Evolutionary conservation across 2,888 invertebrate species (phyloP).

Genomic region (Eurois occulta): DNA sequence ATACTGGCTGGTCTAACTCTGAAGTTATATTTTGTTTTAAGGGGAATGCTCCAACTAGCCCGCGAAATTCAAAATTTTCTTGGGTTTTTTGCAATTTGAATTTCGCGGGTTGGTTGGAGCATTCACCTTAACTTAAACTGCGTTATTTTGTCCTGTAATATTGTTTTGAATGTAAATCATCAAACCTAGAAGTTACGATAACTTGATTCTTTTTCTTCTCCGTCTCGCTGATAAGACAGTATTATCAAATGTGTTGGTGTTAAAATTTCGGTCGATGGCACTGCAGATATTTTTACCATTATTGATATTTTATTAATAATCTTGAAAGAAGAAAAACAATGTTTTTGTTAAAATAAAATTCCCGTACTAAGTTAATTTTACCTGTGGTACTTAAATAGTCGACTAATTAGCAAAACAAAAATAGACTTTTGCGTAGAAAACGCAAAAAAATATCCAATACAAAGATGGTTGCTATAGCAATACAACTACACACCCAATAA

Average conservation of each 20-base stretch:
- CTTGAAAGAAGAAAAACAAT: not conserved
- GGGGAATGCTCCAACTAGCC: too few species aligned
- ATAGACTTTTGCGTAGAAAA: not conserved
- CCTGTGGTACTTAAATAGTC: not conserved
- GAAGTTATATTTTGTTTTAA: not conserved
- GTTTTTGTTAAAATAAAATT: not conserved
- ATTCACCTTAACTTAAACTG: not conserved
- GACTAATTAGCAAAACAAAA: not conserved
- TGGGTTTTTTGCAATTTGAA: too few species aligned
- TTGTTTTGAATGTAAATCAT: not conserved
- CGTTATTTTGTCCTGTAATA: too few species aligned
- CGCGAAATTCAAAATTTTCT: too few species aligned
- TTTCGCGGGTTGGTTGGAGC: too few species aligned
- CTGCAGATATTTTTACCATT: not conserved
- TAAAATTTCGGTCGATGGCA: not conserved
- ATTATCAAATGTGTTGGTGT: too few species aligned
- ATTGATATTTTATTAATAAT: not conserved
- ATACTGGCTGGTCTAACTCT: not conserved
- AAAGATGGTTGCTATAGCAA: not conserved
- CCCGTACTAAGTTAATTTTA: not conserved
- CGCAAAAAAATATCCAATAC: not conserved
- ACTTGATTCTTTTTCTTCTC: not conserved
- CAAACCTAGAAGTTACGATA: not conserved
- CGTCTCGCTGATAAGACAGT: too few species aligned
- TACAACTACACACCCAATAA: not conserved